Percentiles rank a stretch among this genome's conserved stretches.
phyloP scores from a whole-genome alignment of 2,797 vertebrate genomes.

The Botia almorhae region DNA sequence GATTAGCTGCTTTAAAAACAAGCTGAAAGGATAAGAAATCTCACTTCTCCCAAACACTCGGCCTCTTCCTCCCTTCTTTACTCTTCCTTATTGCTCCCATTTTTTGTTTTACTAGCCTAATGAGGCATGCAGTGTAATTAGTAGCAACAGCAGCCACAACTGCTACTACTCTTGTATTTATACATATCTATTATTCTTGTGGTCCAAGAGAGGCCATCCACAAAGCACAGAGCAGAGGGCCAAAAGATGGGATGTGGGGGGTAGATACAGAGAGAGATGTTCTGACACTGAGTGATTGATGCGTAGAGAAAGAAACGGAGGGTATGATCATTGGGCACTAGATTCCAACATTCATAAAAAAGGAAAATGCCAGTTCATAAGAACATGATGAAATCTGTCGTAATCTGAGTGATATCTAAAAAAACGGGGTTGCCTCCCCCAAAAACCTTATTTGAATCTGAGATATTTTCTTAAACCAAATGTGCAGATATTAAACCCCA shows the following conservation, averaged over 20 bases:
- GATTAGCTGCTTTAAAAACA: background rate
- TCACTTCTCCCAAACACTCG: background rate
- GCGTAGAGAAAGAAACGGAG: conserved; percentile 47
- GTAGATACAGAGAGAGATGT: conserved; percentile 19
- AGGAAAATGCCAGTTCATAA: conserved; percentile 54
- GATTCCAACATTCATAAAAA: conserved; percentile 32
- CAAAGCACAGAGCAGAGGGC: conserved; percentile 12
- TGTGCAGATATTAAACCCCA: background rate
- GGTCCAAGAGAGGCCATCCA: conserved; percentile 51
- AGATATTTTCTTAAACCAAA: conserved; percentile 6
- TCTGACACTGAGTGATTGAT: conserved; percentile 51
- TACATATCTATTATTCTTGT: conserved; percentile 53
- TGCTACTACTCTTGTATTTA: conserved; percentile 43
- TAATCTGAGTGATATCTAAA: conserved; percentile 69
- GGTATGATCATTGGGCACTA: conserved; percentile 14
- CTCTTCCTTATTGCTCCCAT: conserved; percentile 5
- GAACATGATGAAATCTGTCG: conserved; percentile 77
- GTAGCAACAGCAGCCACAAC: conserved; percentile 62
- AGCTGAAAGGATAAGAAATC: background rate
- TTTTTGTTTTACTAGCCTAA: conserved; percentile 58
- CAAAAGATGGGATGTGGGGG: conserved; percentile 51
- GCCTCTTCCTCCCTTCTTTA: conserved; percentile 6
- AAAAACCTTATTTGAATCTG: too few species aligned
- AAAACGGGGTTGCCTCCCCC: conserved; percentile 29
- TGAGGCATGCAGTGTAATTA: conserved; percentile 69